Conservation (phyloP, 2,797 vertebrate species). For the Coluber constrictor region DNA sequence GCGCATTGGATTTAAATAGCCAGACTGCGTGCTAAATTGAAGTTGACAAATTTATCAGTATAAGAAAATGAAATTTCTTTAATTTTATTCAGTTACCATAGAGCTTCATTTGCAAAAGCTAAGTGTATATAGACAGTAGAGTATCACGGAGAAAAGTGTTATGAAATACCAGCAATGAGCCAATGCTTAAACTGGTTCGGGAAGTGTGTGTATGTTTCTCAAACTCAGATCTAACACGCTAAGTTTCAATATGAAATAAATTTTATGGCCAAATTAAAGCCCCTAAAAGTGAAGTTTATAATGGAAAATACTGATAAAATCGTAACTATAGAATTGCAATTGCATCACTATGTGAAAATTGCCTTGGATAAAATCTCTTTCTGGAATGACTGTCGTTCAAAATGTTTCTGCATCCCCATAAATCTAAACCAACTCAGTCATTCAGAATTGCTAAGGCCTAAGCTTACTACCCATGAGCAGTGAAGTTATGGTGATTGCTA, state of each 20-base stretch:
- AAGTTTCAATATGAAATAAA: constrained; percentile 70
- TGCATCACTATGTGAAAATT: constrained; percentile 72
- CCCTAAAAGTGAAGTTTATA: constrained; percentile 73
- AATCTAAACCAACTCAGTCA: constrained; percentile 79
- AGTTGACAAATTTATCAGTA: background rate
- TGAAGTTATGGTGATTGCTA: constrained; percentile 77
- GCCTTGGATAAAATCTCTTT: constrained; percentile 76
- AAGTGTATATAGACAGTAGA: background rate
- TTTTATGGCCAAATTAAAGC: constrained; percentile 77
- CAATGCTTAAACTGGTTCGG: constrained; percentile 26
- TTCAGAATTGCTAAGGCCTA: constrained; percentile 79
- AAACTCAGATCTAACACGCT: constrained; percentile 58
- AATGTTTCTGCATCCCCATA: constrained; percentile 73
- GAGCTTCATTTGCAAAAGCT: background rate
- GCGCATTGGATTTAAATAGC: background rate
- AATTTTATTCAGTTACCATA: background rate
- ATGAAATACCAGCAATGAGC: constrained; percentile 35
- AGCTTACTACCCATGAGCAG: constrained; percentile 76
- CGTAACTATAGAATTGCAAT: constrained; percentile 71
- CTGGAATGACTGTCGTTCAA: constrained; percentile 73
- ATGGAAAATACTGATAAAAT: constrained; percentile 73
- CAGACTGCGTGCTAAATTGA: background rate
- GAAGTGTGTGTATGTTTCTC: constrained; percentile 17
- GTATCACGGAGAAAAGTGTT: background rate
- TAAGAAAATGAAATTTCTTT: background rate